Base-by-base conservation (phyloP, 2,113 vertebrate species). In the Seriola dumerili region DNA sequence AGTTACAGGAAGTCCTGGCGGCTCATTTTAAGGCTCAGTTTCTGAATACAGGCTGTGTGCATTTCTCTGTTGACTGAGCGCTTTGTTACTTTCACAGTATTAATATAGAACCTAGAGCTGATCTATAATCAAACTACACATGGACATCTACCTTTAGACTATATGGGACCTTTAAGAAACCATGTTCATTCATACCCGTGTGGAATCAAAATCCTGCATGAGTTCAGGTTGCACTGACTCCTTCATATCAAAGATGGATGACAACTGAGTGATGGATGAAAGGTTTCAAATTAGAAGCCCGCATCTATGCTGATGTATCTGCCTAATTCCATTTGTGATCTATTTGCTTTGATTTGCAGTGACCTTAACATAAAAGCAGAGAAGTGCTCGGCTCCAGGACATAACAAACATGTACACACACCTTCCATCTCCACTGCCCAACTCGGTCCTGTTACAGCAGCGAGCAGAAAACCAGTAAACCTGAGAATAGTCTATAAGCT, bases 311-410 rank as follows among this genome's bases (percentile, higher is more conserved):
- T 36, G 50, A 38, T 32, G 16, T 5, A 25, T 73, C 21, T 12
- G 14, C 46, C 23, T 66, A 34, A 62, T 77, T 82, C 17, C 69
- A 12, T 46, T 4, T 62, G 70, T 7, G 62, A 65, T 71, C n/a
- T 50, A 19, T 25, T 61, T 42, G 70, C 72, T 67, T 73, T 71
- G 44, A 78, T 76, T 63, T 81, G 58, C 58, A 16, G 8, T 81
- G 76, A 77, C 69, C 36, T 83, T 69, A 21, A 81, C 70, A 63
- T 84, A 29, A 85, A 58, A 81, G 67, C 64, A 71, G 54, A 81
- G 34, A 58, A 14, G 57, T 34, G 68, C 54, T 52, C 32, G 38
- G 44, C 42, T n/a, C 34, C 44, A 48, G 59, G 32, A 23, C 69
- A 34, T 61, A 36, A 62, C 19, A 64, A 46, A 70, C 57, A 78